These are phyloP conservation scores for Plagodis pulveraria DNA, from an alignment of 2,888 invertebrate species.

Conservation along the genomic window DNA sequence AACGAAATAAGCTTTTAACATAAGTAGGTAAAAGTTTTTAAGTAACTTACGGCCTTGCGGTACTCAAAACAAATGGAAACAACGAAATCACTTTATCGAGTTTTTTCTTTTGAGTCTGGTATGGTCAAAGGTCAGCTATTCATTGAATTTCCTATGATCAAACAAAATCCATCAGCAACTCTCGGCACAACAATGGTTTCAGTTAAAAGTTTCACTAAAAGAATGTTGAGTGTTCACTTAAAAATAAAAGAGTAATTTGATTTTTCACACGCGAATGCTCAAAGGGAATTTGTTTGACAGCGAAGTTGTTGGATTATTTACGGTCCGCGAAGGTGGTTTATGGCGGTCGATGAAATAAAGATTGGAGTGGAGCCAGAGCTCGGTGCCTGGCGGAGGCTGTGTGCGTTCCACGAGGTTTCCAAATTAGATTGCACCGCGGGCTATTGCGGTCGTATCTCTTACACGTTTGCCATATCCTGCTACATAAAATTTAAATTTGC, in stretches of 20 bases:
- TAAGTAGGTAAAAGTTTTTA: too few relatives aligned
- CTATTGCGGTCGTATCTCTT: constrained; percentile 18
- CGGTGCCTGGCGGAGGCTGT: constrained; percentile 44
- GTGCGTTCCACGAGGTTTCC: constrained; percentile 52
- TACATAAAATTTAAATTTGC: neutral
- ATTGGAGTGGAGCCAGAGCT: constrained; percentile 66
- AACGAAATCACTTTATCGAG: constrained; percentile 19
- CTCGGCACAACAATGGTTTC: constrained; percentile 30
- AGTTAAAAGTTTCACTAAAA: constrained; percentile 36
- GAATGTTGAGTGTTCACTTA: constrained; percentile 36
- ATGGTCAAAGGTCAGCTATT: constrained; percentile 32
- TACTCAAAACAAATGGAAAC: constrained; percentile 17
- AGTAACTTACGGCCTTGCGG: constrained; percentile 1
- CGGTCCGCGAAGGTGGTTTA: constrained; percentile 55
- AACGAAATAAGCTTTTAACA: too few relatives aligned
- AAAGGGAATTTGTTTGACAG: constrained; percentile 60
- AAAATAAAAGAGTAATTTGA: constrained; percentile 46
- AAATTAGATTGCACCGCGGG: constrained; percentile 54
- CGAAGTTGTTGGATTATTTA: constrained; percentile 60
- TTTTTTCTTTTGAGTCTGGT: constrained; percentile 8
- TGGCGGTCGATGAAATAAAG: constrained; percentile 59
- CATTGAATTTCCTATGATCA: constrained; percentile 29
- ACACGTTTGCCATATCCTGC: constrained; percentile 8
- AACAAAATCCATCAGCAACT: constrained; percentile 31
- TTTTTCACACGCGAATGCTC: constrained; percentile 54